Percentiles rank a stretch among this genome's conserved stretches.
phyloP scores from a whole-genome alignment of 2,888 invertebrate species.

The Melikaiella ostensackeni region DNA sequence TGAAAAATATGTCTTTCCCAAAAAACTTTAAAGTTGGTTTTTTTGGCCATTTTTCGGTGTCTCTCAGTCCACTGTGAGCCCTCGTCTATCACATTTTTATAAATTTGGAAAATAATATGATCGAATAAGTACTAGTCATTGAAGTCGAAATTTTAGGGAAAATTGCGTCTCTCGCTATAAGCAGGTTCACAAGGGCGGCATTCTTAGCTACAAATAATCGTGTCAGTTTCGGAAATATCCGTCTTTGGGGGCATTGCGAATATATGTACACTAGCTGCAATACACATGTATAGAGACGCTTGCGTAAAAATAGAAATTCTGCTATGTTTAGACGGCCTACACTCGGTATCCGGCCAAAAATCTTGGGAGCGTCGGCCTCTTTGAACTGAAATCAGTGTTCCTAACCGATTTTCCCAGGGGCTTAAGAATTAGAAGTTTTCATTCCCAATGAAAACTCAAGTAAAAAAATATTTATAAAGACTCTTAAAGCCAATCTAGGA shows the following conservation, averaged over 20 bases:
- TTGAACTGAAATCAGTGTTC: constrained; percentile 10
- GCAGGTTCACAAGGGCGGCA: constrained; percentile 53
- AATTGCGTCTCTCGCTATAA: neutral
- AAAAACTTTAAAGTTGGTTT: too few relatives aligned
- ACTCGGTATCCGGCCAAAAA: constrained; percentile 74
- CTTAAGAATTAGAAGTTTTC: neutral
- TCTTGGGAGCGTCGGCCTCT: constrained; percentile 66
- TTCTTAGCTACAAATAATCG: constrained; percentile 63
- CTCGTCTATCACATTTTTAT: too few relatives aligned
- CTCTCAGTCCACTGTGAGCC: too few relatives aligned
- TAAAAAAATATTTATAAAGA: too few relatives aligned
- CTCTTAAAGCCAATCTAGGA: too few relatives aligned
- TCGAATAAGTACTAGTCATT: too few relatives aligned
- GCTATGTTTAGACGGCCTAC: constrained; percentile 74
- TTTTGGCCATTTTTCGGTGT: too few relatives aligned
- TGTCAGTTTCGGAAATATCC: constrained; percentile 69
- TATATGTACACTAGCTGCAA: constrained; percentile 52
- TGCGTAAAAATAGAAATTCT: constrained; percentile 72
- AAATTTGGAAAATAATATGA: constrained; percentile 21
- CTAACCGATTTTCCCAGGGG: neutral
- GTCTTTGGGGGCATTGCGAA: constrained; percentile 60
- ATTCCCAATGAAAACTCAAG: neutral
- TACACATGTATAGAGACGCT: constrained; percentile 62
- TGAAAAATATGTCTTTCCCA: too few relatives aligned
- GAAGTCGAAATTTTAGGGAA: neutral